These are phyloP conservation scores for Dicrurus megarhynchus DNA, from an alignment of 2,113 vertebrate genomes.

Conservation along the genomic window DNA sequence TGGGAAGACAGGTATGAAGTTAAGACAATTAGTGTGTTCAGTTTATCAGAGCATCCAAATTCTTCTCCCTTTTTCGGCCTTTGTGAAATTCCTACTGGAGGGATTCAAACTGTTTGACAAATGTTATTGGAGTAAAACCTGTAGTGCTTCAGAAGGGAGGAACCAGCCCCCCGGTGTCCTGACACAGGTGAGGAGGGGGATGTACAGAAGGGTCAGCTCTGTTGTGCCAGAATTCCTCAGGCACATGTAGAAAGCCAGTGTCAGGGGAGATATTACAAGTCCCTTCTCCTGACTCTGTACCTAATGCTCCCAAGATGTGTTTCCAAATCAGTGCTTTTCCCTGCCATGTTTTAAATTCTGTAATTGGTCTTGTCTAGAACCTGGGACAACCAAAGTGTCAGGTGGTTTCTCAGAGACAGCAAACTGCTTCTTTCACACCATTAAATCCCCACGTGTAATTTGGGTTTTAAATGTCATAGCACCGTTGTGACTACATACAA, in stretches of 20 bases:
- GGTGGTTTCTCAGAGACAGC: background rate
- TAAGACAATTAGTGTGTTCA: background rate
- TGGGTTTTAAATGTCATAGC: background rate
- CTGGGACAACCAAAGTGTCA: background rate
- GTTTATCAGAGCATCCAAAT: background rate
- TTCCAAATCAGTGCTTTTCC: background rate
- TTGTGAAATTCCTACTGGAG: background rate
- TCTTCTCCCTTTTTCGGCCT: background rate
- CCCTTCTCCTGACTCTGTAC: background rate
- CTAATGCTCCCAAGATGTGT: background rate
- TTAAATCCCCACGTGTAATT: background rate
- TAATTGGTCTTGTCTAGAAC: background rate
- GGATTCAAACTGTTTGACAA: background rate
- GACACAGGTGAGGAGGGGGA: too few species aligned
- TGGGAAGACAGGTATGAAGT: background rate
- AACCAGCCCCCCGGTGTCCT: accelerated
- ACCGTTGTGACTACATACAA: background rate
- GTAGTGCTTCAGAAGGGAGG: background rate
- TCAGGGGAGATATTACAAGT: background rate
- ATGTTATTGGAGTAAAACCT: background rate
- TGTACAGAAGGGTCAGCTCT: background rate
- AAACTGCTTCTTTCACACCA: background rate
- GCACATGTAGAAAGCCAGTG: background rate
- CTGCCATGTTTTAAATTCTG: background rate
- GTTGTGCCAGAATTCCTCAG: background rate